Evolutionary conservation across 2,888 invertebrate species (phyloP), one percentile per base, ranked within the genome.

Genomic region (Noctua fimbriata): DNA sequence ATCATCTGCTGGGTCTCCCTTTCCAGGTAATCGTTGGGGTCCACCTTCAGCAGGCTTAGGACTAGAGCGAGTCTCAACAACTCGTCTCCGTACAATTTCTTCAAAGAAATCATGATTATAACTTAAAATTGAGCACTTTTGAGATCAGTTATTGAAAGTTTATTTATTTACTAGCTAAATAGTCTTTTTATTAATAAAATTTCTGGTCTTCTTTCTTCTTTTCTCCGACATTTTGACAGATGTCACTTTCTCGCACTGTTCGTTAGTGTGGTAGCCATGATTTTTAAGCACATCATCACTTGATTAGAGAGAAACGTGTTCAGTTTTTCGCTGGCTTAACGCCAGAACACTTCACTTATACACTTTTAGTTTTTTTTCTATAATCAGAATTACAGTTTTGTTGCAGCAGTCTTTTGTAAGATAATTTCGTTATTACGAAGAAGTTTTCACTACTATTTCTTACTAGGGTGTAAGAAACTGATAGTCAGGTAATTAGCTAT

Each of bases 1-100:
- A 97, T 94, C 66, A 97, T 94, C 78, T 96, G 95, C 85, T 96
- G 96, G 5, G 95, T 95, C 82, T 97, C 97, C 78, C 97, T 97
- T 89, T 98, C 97, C 73, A 98, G 94, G 91, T 98, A 98, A 44
- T 97, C 97, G 87, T 98, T 98, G 0, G 98, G 98, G 92, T 98
- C 98, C 24, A 98, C 98, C 89, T 98, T 97, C 76, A 99, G 94
- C 87, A 99, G 97, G 94, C 99, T 98, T 90, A 99, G 96, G 88
- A 99, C 97, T 93, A 99, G 94, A 88, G 99, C 98, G 89, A 99
- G 96, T 94, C 98, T 98, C 86, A 99, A 95, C 91, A 99, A 96
- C 96, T 98, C 98, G 93, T 98, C 98, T 73, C 98, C 98, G 91
- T 98, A 98, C 70, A 98, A 96, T 94, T 98, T 98, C 96, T 98